A percentile compares a stretch with the other conserved stretches of the same genome.
These are phyloP conservation scores for Turdus rufiventris DNA, from an alignment of 2,113 vertebrate genomes.

Conservation along the genomic window DNA sequence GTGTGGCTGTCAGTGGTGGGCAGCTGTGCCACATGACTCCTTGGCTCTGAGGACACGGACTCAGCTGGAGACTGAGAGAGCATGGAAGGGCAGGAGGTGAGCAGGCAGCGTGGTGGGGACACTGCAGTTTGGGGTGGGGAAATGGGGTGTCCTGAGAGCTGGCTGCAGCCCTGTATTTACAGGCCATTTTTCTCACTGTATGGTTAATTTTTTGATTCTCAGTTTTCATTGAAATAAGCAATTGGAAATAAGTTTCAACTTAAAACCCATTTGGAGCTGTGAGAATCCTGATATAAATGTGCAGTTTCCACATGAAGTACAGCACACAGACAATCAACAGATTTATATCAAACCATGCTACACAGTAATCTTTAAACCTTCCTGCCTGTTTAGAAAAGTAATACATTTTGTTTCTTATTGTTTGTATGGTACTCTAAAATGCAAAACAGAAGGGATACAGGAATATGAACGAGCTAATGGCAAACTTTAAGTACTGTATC, in stretches of 20 bases:
- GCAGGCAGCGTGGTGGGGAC: rapidly evolving
- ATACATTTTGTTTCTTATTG: background rate
- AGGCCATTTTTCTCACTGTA: rapidly evolving
- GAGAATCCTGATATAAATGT: background rate
- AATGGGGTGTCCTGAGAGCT: background rate
- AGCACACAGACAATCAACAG: background rate
- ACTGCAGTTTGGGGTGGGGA: background rate
- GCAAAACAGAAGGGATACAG: background rate
- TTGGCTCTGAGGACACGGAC: rapidly evolving
- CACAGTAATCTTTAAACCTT: background rate
- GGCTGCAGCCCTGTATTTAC: background rate
- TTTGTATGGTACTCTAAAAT: background rate
- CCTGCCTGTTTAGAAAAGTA: background rate
- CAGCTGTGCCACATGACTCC: rapidly evolving
- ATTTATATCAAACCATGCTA: background rate
- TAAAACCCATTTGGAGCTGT: background rate
- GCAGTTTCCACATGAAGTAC: background rate
- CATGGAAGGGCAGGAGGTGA: rapidly evolving
- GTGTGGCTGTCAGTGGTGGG: background rate
- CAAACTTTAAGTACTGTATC: background rate
- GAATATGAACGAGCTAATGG: background rate
- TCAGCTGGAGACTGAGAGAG: background rate
- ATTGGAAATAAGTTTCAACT: background rate
- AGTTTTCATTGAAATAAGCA: background rate
- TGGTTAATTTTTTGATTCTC: background rate